Conservation (phyloP, 2,113 vertebrate genomes). For the Cyphotilapia sp. region DNA sequence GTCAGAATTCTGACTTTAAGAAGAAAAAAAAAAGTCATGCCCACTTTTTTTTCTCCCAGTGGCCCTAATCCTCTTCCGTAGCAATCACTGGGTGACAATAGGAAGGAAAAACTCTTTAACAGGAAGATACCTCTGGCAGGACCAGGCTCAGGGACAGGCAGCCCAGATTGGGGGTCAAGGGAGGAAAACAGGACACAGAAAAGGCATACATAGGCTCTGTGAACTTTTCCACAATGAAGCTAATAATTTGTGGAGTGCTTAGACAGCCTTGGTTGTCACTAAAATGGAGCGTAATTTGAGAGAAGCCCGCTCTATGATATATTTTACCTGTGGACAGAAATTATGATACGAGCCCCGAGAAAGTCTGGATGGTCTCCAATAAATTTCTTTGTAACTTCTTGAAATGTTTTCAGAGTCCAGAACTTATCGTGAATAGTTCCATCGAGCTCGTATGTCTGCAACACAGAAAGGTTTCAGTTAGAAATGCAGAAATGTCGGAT, state of each 20-base stretch:
- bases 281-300: not conserved
- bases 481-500: not conserved
- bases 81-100: not conserved
- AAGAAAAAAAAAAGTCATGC: not conserved
- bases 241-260: not conserved
- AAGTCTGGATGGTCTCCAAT: slow-evolving; percentile 77
- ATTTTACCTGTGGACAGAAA: slow-evolving; percentile 64
- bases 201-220: not conserved
- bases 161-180: not conserved
- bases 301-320: not conserved
- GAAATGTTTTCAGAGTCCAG: slow-evolving; percentile 76
- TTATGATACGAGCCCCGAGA: slow-evolving; percentile 78
- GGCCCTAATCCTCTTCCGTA: not conserved
- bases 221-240: not conserved
- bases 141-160: not conserved
- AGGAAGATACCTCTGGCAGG: not conserved
- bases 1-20: not conserved
- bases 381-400: slow-evolving; percentile 73
- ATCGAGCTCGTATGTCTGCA: slow-evolving; percentile 85
- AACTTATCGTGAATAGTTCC: slow-evolving; percentile 71
- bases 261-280: not conserved
- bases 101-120: not conserved
- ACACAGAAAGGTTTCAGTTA: not conserved
- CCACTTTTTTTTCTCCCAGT: not conserved
- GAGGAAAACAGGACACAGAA: not conserved